Evolutionary conservation across 2,888 invertebrate species (phyloP).

Genomic region (Trichacis sp.): DNA sequence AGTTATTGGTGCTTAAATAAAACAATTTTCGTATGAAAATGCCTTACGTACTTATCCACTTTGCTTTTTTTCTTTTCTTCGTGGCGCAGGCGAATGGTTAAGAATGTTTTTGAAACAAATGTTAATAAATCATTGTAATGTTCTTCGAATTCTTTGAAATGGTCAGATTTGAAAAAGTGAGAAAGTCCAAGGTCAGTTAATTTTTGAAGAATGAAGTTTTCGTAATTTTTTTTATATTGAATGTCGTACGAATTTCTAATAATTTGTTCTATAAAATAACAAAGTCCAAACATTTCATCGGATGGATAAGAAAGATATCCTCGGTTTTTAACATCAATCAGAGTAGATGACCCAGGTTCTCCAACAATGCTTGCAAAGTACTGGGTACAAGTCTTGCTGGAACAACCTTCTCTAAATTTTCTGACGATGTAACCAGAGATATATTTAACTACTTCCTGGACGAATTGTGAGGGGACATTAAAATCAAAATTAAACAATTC

Average conservation of each 20-base stretch:
- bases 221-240: too few species aligned
- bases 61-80: neutral
- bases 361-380: neutral
- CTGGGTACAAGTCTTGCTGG: neutral
- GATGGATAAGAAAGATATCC: neutral
- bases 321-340: neutral
- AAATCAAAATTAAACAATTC: neutral
- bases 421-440: neutral
- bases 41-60: neutral
- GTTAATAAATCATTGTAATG: neutral
- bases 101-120: neutral
- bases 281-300: neutral
- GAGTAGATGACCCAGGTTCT: neutral
- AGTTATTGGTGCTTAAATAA: neutral
- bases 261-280: neutral
- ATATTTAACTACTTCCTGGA: neutral
- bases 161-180: too few species aligned
- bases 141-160: neutral
- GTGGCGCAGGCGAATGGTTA: neutral
- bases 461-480: neutral
- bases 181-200: too few species aligned
- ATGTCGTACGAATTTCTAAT: neutral
- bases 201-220: too few species aligned
- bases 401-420: neutral
- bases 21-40: neutral